These are phyloP conservation scores for Herpailurus yagouaroundi DNA, from an alignment of 2,113 vertebrate species.

Conservation along the genomic window DNA sequence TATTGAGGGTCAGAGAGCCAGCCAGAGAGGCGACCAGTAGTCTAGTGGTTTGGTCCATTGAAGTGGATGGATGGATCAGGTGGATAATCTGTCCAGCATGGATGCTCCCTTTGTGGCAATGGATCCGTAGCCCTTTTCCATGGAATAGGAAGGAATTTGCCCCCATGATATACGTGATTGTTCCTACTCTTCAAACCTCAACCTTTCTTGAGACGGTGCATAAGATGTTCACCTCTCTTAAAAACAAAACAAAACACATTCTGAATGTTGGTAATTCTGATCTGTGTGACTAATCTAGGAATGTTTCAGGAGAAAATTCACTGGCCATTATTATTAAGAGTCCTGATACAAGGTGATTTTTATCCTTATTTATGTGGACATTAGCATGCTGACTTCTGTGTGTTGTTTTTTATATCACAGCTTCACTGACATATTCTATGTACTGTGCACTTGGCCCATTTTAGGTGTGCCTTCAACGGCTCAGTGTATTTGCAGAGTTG, in stretches of 20 bases:
- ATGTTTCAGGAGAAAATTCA: conserved; percentile 4
- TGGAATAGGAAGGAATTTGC: neutral
- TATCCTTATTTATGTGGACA: neutral
- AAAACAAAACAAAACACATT: neutral
- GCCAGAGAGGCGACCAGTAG: neutral
- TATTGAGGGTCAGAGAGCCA: neutral
- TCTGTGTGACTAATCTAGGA: neutral
- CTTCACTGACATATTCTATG: neutral
- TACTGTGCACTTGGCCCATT: neutral
- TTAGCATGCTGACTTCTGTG: neutral
- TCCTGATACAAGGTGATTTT: neutral
- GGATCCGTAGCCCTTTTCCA: neutral
- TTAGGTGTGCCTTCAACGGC: fast-evolving
- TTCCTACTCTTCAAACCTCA: neutral
- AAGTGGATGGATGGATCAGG: neutral
- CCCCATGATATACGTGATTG: neutral
- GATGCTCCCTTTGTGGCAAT: neutral
- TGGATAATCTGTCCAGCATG: neutral
- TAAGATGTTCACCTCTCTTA: neutral
- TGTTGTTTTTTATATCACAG: neutral
- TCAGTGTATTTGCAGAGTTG: neutral
- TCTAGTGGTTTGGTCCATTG: neutral
- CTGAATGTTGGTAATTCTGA: neutral
- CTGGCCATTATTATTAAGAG: neutral
- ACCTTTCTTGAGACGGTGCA: neutral